Conservation (phyloP, 2,888 invertebrate genomes). For the Andrena camellia region DNA sequence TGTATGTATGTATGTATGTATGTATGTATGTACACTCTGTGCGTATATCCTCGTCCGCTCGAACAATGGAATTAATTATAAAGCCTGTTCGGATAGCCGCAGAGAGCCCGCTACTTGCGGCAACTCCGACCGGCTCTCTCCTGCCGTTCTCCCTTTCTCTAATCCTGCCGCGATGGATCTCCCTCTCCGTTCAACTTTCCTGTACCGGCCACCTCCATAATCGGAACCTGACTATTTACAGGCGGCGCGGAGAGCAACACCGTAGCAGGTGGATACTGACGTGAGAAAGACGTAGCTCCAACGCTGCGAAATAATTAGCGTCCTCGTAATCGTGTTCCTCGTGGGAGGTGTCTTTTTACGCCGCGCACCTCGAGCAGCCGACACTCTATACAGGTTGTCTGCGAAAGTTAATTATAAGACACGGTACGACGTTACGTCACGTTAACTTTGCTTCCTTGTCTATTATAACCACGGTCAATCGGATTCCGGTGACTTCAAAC, state of each 20-base stretch:
- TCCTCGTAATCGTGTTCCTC: constrained; percentile 27
- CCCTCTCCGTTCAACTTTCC: constrained; percentile 16
- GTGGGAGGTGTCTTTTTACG: constrained; percentile 32
- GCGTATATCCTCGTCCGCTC: constrained; percentile 57
- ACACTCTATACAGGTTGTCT: constrained; percentile 9
- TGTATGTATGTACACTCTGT: background rate
- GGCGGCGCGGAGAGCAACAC: background rate
- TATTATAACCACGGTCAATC: background rate
- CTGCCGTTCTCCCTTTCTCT: constrained; percentile 1
- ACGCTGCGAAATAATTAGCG: constrained; percentile 55
- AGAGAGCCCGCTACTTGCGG: constrained; percentile 77
- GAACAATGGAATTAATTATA: constrained; percentile 83
- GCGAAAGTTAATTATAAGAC: constrained; percentile 18
- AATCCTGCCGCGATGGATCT: constrained; percentile 13
- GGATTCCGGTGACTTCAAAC: background rate
- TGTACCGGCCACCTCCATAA: constrained; percentile 38
- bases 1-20: constrained; percentile 53
- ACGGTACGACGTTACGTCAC: constrained; percentile 8
- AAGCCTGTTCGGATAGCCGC: constrained; percentile 78
- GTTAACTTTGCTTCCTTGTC: background rate
- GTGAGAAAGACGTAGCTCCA: constrained; percentile 58
- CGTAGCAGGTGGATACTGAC: constrained; percentile 47
- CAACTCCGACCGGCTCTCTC: constrained; percentile 47
- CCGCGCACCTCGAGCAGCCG: background rate
- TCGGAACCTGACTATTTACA: constrained; percentile 30